These are phyloP conservation scores for Pitangus sulphuratus DNA, from an alignment of 2,797 vertebrate species.

Conservation along the genomic window DNA sequence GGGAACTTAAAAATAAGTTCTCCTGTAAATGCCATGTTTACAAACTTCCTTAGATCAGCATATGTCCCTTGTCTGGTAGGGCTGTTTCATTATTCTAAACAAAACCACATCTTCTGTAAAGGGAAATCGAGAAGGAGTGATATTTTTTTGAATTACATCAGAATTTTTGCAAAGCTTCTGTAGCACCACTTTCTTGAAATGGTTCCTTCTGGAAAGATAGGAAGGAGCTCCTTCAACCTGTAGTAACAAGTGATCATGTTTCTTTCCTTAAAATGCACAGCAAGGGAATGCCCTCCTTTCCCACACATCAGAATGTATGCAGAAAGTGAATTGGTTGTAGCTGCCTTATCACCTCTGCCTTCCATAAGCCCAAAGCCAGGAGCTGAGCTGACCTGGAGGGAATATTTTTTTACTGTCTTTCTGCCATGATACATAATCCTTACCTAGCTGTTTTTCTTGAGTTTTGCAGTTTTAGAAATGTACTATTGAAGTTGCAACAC, in stretches of 20 bases:
- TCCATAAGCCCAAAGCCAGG: neutral
- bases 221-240: neutral
- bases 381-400: neutral
- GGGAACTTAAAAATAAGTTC: neutral
- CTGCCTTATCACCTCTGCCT: neutral
- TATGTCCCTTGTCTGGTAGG: neutral
- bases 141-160: neutral
- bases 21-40: neutral
- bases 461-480: neutral
- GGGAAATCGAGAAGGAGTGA: neutral
- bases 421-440: neutral
- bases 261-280: neutral
- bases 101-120: neutral
- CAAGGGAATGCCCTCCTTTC: neutral
- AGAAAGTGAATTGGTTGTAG: neutral
- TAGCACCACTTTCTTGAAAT: neutral
- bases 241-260: neutral
- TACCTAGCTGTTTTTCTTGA: neutral
- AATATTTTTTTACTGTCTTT: neutral
- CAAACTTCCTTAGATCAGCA: neutral
- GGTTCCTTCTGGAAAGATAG: neutral
- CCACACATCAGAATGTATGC: accelerated
- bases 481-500: neutral
- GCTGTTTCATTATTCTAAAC: neutral
- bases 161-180: neutral